A percentile compares a stretch with the other conserved stretches of the same genome.
Conservation (phyloP, 2,888 invertebrate species). For the Microctonus aethiopoides region DNA sequence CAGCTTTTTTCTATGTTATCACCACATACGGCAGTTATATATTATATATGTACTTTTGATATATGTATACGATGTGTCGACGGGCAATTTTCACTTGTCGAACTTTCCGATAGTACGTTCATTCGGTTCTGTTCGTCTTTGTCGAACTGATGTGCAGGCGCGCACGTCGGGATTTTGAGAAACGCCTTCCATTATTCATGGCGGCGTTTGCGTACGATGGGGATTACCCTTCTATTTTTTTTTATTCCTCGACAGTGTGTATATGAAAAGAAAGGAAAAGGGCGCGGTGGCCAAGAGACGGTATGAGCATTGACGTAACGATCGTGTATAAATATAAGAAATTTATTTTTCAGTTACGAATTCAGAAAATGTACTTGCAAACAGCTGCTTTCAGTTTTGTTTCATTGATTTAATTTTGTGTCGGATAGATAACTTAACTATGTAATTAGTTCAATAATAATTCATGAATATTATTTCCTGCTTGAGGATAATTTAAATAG, state of each 20-base stretch:
- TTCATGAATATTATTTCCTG: no score
- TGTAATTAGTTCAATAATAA: no score
- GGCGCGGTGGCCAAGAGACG: not conserved
- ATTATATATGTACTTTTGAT: not conserved
- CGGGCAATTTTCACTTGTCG: conserved; percentile 51
- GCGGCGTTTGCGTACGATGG: conserved; percentile 48
- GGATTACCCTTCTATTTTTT: conserved; percentile 43
- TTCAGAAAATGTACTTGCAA: not conserved
- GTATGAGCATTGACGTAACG: not conserved
- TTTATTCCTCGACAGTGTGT: conserved; percentile 11
- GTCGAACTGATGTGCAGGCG: conserved; percentile 5
- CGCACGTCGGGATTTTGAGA: conserved; percentile 56
- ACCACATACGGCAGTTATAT: not conserved
- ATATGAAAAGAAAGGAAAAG: not conserved
- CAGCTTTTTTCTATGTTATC: conserved; percentile 33
- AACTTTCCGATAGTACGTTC: conserved; percentile 47
- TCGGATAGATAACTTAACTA: no score
- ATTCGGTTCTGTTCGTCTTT: not conserved
- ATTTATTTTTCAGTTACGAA: conserved; percentile 49
- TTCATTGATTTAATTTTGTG: no score
- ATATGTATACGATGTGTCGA: not conserved
- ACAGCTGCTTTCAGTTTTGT: not conserved
- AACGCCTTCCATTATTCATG: conserved; percentile 64
- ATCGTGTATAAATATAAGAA: conserved; percentile 40
- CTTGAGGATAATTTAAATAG: no score